These are phyloP conservation scores for Campoletis sonorensis DNA, from an alignment of 1,140 invertebrate genomes.

Conservation along the genomic window DNA sequence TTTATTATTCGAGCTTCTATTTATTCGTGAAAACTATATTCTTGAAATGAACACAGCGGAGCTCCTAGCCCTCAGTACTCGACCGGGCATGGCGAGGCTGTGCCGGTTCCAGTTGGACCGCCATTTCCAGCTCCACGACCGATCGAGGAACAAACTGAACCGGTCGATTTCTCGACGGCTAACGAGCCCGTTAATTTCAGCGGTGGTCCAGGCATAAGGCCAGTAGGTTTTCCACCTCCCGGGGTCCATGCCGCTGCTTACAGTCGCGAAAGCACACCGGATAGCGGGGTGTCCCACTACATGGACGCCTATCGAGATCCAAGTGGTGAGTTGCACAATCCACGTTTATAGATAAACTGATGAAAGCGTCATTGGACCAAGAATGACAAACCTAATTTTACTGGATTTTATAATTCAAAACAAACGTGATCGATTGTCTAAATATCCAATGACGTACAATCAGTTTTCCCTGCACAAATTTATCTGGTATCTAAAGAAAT, in stretches of 20 bases:
- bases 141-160: slow-evolving; percentile 82
- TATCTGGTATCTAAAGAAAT: no score
- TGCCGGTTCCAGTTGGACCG: slow-evolving; percentile 73
- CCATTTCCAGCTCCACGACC: slow-evolving; percentile 74
- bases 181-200: slow-evolving; percentile 82
- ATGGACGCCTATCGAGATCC: slow-evolving; percentile 90
- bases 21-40: slow-evolving; percentile 32
- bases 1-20: slow-evolving; percentile 19
- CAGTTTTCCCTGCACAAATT: no score
- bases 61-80: slow-evolving; percentile 81
- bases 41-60: slow-evolving; percentile 71
- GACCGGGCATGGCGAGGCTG: slow-evolving; percentile 74
- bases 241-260: slow-evolving; percentile 80
- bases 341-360: slow-evolving; percentile 46
- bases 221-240: slow-evolving; percentile 75
- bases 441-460: no score
- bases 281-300: slow-evolving; percentile 89
- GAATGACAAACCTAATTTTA: neutral
- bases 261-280: slow-evolving; percentile 89
- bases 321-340: slow-evolving; percentile 79
- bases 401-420: no score
- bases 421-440: no score
- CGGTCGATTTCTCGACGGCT: slow-evolving; percentile 82
- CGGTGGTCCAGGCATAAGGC: slow-evolving; percentile 77
- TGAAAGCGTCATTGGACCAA: neutral